Evolutionary conservation across 2,888 invertebrate species (phyloP), one percentile per base, ranked within the genome.

Genomic region (Rhamnusium bicolor): DNA sequence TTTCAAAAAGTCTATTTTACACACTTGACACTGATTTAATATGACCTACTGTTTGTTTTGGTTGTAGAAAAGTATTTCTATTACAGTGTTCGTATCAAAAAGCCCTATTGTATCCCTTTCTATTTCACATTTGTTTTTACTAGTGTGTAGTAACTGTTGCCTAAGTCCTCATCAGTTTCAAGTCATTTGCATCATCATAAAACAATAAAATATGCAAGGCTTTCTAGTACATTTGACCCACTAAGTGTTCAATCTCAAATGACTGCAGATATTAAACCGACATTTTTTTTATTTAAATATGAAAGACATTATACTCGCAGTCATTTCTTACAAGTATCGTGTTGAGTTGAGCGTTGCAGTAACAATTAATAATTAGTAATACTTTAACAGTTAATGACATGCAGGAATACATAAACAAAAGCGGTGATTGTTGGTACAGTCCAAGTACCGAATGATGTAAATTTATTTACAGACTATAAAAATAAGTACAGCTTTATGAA

Each of bases 321-420:
- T 54, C 54, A 24, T 56, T 56, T n/a, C 40, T 6, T 10, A n/a
- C 54, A 27, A 54, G 54, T 54, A 54, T 54, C 54, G 24, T 54
- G 54, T 54, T 24, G 54, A 21, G 54, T 54, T 24, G 54, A 21
- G 54, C 54, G n/a, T 24, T n/a, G 54, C 54, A 54, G n/a, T 54
- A 54, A 56, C 54, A 56, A 56, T 56, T 56, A 56, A 56, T 56
- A 56, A 56, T 56, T 56, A 24, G 54, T 56, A 56, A 24, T 56
- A 56, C 27, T 56, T 56, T 24, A 56, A 27, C 7, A n/a, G 24
- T 21, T 27, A 56, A 56, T 56, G 54, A 27, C 54, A 56, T 56
- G 54, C 27, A 21, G 53, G 14, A 27, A 7, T 56, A 56, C 24
- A 24, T 56, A 27, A 56, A 56, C 21, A 56, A 56, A n/a, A 14